Evolutionary conservation across 2,888 invertebrate species (phyloP), one percentile per base, ranked within the genome.

Genomic region (Amphipoea oculea): DNA sequence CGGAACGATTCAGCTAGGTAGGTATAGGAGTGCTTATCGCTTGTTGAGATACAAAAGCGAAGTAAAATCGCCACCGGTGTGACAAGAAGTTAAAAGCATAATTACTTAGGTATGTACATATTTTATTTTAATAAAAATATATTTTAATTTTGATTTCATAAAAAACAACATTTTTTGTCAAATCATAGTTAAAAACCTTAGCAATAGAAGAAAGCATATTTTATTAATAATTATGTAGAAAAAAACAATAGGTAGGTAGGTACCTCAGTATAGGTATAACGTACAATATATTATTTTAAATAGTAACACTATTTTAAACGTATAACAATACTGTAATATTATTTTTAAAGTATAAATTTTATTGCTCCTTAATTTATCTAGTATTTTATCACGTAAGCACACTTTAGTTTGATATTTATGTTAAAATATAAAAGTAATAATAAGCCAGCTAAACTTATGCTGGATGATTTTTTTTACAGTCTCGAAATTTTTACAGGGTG

Each of bases 101-200:
- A 2, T 36, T 36, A 36, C 36, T 36, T 36, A 36, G 36, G 36
- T 36, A 36, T 2, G 36, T 36, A 36, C 36, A 36, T 36, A 11
- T 54, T 54, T 54, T n/a, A n/a, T 23, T 40, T 54, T 54, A 54
- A 11, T 71, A 54, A 11, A 54, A 54, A 54, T 57, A n/a, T 57
- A n/a, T 57, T 71, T 71, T 40, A 17, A 40, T 57, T 71, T 71
- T 40, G 11, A 40, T 71, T 71, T n/a, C 17, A 54, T 54, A 6
- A 71, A n/a, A 23, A 54, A 40, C 36, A 69, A 11, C n/a, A n/a
- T 57, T 57, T 57, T n/a, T 40, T 57, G 11, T 40, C 17, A 40
- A 71, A 40, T 71, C 54, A 40, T 71, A 57, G n/a, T 29, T 9
- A 68, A 29, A 45, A 29, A 45, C n/a, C 17, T 11, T 48, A 68